phyloP scores from a whole-genome alignment of 2,113 vertebrate genomes.

The Astur gentilis region DNA sequence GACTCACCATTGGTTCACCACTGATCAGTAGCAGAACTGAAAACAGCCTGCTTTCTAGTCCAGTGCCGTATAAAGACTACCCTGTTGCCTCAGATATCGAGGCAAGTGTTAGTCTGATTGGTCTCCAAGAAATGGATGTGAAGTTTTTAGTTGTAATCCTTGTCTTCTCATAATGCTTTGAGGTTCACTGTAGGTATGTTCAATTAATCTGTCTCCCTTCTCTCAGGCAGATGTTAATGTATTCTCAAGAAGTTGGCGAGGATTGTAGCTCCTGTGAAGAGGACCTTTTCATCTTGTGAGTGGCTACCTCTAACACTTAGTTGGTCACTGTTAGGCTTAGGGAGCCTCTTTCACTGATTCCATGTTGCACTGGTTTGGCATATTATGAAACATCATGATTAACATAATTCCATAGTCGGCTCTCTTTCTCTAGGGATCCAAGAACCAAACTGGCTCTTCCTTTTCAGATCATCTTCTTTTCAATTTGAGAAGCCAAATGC shows the following conservation, averaged over 20 bases:
- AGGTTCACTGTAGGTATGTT: background rate
- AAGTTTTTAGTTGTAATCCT: background rate
- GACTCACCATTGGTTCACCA: background rate
- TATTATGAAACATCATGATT: background rate
- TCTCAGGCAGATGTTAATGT: conserved; percentile 91
- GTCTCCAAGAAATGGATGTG: background rate
- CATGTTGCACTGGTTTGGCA: background rate
- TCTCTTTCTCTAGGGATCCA: background rate
- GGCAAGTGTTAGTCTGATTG: background rate
- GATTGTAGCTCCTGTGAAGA: conserved; percentile 92
- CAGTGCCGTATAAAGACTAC: background rate
- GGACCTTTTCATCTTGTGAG: conserved; percentile 98
- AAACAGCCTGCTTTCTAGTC: background rate
- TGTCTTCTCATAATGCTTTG: background rate
- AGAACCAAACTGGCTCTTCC: background rate
- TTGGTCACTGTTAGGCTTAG: background rate
- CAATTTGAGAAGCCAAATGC: background rate
- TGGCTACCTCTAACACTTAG: conserved; percentile 2
- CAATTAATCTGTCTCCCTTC: background rate
- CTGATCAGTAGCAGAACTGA: background rate
- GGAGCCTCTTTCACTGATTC: background rate
- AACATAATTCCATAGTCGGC: background rate
- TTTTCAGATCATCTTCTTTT: background rate
- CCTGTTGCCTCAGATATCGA: background rate
- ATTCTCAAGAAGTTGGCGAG: conserved; percentile 92